phyloP scores from a whole-genome alignment of 2,113 vertebrate genomes.

The Sorex araneus region DNA sequence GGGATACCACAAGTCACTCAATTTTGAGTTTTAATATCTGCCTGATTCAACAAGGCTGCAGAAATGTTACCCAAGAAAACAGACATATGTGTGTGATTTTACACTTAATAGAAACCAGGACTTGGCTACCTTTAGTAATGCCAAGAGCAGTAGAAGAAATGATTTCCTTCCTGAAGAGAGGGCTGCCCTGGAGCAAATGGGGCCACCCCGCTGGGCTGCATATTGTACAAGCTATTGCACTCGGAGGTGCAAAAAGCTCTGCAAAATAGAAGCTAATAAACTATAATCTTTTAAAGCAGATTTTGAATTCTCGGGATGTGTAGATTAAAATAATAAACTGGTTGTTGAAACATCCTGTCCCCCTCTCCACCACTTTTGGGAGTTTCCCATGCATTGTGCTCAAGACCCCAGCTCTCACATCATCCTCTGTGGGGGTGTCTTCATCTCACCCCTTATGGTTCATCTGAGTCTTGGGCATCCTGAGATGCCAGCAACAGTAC shows the following conservation, averaged over 20 bases:
- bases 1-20: conserved; percentile 21
- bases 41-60: conserved; percentile 21
- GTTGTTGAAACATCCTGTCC: background rate
- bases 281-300: background rate
- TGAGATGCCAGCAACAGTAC: too few species aligned
- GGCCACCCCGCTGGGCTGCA: background rate
- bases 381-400: background rate
- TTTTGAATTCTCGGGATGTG: background rate
- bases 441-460: background rate
- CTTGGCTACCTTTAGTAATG: background rate
- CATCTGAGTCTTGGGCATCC: background rate
- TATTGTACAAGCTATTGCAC: background rate
- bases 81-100: conserved; percentile 58
- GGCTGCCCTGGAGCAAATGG: background rate
- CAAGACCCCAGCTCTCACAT: background rate
- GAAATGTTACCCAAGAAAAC: conserved; percentile 33
- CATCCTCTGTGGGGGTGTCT: background rate
- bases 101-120: conserved; percentile 37
- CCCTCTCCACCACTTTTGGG: background rate
- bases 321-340: conserved; percentile 14
- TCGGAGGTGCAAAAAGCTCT: background rate
- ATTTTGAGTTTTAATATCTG: conserved; percentile 64
- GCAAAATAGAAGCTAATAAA: conserved; percentile 14
- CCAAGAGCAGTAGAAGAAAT: background rate
- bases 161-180: background rate